These are phyloP conservation scores for Hymenochirus boettgeri DNA, from an alignment of 2,113 vertebrate genomes.

Conservation along the genomic window DNA sequence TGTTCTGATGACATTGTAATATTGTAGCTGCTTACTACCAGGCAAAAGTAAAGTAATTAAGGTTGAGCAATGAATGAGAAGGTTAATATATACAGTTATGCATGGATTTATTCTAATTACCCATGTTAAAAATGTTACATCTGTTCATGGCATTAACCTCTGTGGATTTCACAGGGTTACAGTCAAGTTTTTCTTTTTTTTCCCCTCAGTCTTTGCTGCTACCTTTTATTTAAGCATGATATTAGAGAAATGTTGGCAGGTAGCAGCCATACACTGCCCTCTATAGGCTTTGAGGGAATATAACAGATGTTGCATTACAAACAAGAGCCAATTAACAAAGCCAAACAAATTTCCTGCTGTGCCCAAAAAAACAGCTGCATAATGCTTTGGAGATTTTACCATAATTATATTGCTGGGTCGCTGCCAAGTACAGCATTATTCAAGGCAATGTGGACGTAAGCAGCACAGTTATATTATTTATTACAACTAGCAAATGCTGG, in stretches of 20 bases:
- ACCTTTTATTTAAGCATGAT: conserved; percentile 8
- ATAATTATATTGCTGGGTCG: conserved; percentile 15
- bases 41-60: too few relatives aligned
- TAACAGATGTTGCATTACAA: conserved; percentile 18
- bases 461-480: neutral
- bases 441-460: conserved; percentile 1
- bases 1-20: too few relatives aligned
- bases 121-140: neutral
- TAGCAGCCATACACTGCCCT: conserved; percentile 24
- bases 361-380: conserved; percentile 31
- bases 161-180: too few relatives aligned
- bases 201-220: neutral
- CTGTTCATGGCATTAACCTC: neutral
- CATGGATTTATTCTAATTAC: neutral
- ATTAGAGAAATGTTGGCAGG: neutral
- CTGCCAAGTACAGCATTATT: conserved; percentile 22
- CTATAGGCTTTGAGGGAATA: conserved; percentile 7
- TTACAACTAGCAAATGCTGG: neutral
- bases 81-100: neutral
- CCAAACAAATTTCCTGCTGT: conserved; percentile 27
- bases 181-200: neutral
- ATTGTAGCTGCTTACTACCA: too few relatives aligned
- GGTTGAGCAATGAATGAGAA: too few relatives aligned
- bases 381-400: conserved; percentile 18
- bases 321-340: conserved; percentile 13